A percentile compares a stretch with the other conserved stretches of the same genome.
Conservation (phyloP, 2,113 vertebrate species). For the Pseudorhombus dupliciocellatus region DNA sequence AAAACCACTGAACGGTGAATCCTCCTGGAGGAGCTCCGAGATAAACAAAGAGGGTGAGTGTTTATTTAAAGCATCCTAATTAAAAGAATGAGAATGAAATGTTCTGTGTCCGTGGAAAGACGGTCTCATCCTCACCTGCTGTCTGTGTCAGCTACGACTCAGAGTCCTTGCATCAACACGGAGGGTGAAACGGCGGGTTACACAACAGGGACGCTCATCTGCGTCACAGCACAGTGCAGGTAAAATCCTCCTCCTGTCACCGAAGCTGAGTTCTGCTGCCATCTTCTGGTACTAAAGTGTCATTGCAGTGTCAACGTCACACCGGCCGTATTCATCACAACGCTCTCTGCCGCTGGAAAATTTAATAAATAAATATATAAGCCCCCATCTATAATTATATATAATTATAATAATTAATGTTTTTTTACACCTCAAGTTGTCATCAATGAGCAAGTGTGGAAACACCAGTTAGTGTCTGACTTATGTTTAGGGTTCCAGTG, state of each 20-base stretch:
- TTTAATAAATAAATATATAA: not conserved
- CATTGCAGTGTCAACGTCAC: conserved; percentile 21
- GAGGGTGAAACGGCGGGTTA: not conserved
- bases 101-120: not conserved
- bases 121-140: no score
- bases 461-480: conserved; percentile 2
- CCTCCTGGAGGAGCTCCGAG: not conserved
- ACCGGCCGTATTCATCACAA: not conserved
- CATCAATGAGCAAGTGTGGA: conserved; percentile 10
- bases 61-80: not conserved
- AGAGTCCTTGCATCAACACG: not conserved
- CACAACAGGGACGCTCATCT: not conserved
- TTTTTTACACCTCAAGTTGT: not conserved
- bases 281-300: conserved; percentile 54
- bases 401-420: not conserved
- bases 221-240: not conserved
- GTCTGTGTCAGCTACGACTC: not conserved
- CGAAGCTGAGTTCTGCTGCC: conserved; percentile 56
- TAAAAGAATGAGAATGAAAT: not conserved
- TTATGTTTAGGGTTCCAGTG: not conserved
- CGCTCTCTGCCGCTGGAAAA: conserved; percentile 6
- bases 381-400: conserved; percentile 8
- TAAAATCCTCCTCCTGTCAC: not conserved
- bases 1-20: no score
- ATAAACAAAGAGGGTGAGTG: not conserved